These are phyloP conservation scores for Aldabrachelys gigantea DNA, from an alignment of 2,113 vertebrate genomes.

Conservation along the genomic window DNA sequence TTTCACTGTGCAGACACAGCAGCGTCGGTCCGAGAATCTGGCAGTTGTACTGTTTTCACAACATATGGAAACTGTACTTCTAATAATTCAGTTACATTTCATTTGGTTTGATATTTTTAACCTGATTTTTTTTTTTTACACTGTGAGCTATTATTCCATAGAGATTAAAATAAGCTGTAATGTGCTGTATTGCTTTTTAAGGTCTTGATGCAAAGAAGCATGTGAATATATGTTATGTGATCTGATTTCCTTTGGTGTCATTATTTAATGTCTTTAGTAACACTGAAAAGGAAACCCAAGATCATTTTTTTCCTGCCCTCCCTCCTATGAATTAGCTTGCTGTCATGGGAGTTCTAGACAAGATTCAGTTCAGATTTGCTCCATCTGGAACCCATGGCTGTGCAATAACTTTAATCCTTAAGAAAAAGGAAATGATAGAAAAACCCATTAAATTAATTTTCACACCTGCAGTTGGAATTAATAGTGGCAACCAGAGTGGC, in stretches of 20 bases:
- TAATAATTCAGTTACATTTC: constrained; percentile 56
- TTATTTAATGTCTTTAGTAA: neutral
- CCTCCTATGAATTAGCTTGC: neutral
- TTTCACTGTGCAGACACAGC: neutral
- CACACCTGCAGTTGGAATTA: constrained; percentile 68
- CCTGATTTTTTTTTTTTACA: constrained; percentile 15
- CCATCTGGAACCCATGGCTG: constrained; percentile 5
- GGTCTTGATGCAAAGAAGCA: constrained; percentile 7
- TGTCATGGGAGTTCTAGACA: neutral
- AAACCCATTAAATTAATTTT: constrained; percentile 68
- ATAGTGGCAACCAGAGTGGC: constrained; percentile 57
- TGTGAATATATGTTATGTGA: constrained; percentile 5
- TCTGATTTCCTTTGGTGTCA: constrained; percentile 38
- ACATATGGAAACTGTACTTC: constrained; percentile 39
- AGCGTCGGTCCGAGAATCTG: constrained; percentile 42
- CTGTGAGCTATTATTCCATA: neutral
- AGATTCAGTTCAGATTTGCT: constrained; percentile 5
- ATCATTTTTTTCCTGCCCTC: neutral
- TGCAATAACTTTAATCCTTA: constrained; percentile 51
- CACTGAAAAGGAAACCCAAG: neutral
- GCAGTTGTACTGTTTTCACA: neutral
- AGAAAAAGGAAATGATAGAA: constrained; percentile 63
- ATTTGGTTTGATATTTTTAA: constrained; percentile 64
- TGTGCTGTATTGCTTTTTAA: constrained; percentile 32
- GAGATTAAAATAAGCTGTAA: constrained; percentile 50